These are phyloP conservation scores for Sebastes iracundus DNA, from an alignment of 2,797 vertebrate species.

Conservation along the genomic window DNA sequence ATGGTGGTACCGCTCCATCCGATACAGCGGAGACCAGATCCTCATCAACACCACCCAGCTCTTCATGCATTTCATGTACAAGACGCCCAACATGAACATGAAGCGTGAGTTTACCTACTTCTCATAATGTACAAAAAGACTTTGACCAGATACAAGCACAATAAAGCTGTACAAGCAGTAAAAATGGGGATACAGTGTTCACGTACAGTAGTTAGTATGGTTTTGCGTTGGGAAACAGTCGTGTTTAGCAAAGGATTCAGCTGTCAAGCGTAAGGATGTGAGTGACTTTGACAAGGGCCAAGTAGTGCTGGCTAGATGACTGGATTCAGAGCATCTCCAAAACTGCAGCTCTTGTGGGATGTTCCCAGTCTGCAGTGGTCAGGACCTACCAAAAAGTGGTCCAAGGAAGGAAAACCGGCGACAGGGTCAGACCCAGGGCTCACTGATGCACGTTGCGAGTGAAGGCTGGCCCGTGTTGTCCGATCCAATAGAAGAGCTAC, in stretches of 20 bases:
- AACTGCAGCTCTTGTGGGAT: no score
- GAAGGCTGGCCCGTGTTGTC: no score
- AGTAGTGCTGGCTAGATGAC: fast-evolving
- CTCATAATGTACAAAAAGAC: background rate
- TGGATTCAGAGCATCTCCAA: no score
- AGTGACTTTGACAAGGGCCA: no score
- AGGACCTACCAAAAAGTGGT: no score
- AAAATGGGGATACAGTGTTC: background rate
- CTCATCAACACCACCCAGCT: slow-evolving; percentile 98
- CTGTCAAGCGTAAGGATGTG: background rate
- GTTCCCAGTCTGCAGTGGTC: no score
- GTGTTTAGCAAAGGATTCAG: background rate
- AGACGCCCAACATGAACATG: slow-evolving; percentile 99
- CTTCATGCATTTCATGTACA: slow-evolving; percentile 99
- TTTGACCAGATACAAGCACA: background rate
- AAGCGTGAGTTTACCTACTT: slow-evolving; percentile 87
- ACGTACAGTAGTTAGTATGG: background rate
- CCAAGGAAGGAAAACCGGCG: no score
- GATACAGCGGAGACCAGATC: slow-evolving; percentile 98
- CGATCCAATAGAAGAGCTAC: no score
- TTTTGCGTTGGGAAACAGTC: background rate
- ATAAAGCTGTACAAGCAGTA: background rate
- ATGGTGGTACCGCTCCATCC: slow-evolving; percentile 99
- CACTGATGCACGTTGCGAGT: no score
- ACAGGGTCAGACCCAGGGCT: no score